A percentile compares a stretch with the other conserved stretches of the same genome.
These are phyloP conservation scores for Harlomillsia oculata DNA, from an alignment of 1,140 invertebrate species.

Conservation along the genomic window DNA sequence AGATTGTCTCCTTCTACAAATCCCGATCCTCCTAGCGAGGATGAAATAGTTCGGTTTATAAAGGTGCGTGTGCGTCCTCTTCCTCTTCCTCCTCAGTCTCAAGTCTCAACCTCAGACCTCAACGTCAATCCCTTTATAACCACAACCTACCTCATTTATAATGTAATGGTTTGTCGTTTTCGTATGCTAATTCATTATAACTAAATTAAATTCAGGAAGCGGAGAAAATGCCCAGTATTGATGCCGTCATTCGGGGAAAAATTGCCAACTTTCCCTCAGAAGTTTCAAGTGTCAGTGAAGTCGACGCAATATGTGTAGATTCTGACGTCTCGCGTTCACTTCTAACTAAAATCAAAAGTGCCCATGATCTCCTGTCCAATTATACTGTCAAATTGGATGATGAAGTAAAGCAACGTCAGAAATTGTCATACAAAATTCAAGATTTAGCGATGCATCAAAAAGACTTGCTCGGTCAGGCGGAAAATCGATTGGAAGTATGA, in stretches of 20 bases:
- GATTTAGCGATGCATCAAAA: conserved; percentile 78
- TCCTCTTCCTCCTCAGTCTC: too few relatives aligned
- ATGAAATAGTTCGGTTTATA: conserved; percentile 70
- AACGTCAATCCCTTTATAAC: too few relatives aligned
- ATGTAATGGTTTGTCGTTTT: background rate
- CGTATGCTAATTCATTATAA: background rate
- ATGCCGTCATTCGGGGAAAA: conserved; percentile 80
- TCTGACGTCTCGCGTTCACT: conserved; percentile 27
- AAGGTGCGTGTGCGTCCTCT: too few relatives aligned
- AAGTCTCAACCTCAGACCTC: too few relatives aligned
- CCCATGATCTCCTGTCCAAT: conserved; percentile 69
- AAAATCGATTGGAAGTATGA: conserved; percentile 69
- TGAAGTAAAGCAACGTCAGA: conserved; percentile 79
- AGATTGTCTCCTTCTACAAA: conserved; percentile 47
- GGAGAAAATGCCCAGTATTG: conserved; percentile 86
- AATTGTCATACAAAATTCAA: conserved; percentile 70
- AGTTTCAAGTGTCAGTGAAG: conserved; percentile 68
- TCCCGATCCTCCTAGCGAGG: conserved; percentile 78
- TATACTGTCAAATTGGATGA: conserved; percentile 76
- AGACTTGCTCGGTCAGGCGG: conserved; percentile 70
- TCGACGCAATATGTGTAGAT: conserved; percentile 31
- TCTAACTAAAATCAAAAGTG: conserved; percentile 64
- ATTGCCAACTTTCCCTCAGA: conserved; percentile 87
- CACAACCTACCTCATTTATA: conserved; percentile 36
- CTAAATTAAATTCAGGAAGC: conserved; percentile 57